Conservation (phyloP, 1,140 invertebrate species). For the Pomacea maculata region DNA sequence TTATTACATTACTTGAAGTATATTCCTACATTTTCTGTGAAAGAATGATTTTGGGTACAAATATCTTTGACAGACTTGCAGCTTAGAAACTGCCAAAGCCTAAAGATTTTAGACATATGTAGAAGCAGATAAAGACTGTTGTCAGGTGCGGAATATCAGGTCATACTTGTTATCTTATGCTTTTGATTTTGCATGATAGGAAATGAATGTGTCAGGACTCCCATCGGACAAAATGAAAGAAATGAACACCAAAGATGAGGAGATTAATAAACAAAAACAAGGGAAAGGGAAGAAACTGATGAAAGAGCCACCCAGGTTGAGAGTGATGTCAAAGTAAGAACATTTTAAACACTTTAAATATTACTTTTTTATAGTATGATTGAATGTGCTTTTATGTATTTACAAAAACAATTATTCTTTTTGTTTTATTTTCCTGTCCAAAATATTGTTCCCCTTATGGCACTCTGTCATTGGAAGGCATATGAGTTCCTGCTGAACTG, state of each 20-base stretch:
- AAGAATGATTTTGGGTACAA: too few species aligned
- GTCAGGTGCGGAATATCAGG: background rate
- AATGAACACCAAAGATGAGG: slow-evolving; percentile 12
- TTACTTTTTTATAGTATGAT: background rate
- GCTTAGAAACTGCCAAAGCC: too few species aligned
- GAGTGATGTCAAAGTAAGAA: slow-evolving; percentile 23
- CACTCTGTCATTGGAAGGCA: background rate
- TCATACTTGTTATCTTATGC: background rate
- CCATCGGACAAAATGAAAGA: slow-evolving; percentile 6
- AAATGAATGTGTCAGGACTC: background rate
- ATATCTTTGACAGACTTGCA: too few species aligned
- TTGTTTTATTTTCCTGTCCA: background rate
- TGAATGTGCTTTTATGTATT: background rate
- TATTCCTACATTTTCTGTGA: too few species aligned
- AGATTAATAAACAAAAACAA: slow-evolving; percentile 17
- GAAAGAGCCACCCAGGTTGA: slow-evolving; percentile 6
- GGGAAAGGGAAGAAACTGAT: slow-evolving; percentile 25
- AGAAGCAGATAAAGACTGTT: background rate
- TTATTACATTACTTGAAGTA: too few species aligned
- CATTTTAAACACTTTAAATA: slow-evolving; percentile 1
- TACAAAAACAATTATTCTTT: background rate
- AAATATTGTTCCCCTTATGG: background rate
- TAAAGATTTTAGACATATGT: background rate
- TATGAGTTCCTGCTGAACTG: background rate
- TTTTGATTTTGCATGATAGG: too few species aligned